A percentile compares a stretch with the other conserved stretches of the same genome.
Evolutionary conservation across 2,888 invertebrate species (phyloP).

Genomic region (Hyposoter didymator): DNA sequence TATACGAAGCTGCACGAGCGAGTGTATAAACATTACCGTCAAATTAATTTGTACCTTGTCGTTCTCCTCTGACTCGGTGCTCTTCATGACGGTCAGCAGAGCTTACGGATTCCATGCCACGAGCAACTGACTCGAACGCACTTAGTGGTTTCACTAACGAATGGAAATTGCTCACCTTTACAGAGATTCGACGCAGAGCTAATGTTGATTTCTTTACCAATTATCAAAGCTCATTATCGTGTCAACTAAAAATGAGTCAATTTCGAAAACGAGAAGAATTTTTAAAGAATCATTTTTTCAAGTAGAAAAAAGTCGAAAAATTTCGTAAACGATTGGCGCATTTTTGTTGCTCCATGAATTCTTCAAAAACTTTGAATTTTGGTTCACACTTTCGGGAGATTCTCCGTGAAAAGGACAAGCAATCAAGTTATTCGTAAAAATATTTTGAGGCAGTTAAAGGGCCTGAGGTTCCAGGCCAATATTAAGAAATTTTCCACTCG

Average conservation of each 20-base stretch:
- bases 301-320: no score
- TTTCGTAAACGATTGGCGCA: background rate
- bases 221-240: background rate
- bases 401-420: background rate
- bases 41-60: slow-evolving; percentile 22
- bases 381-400: background rate
- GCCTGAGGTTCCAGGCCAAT: slow-evolving; percentile 25
- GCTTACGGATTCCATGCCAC: background rate
- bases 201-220: background rate
- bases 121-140: background rate
- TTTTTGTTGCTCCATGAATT: background rate
- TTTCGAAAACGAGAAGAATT: no score
- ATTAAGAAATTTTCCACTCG: slow-evolving; percentile 10
- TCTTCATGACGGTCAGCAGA: background rate
- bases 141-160: background rate
- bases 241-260: no score
- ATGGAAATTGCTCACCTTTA: background rate
- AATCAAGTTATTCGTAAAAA: background rate
- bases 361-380: background rate
- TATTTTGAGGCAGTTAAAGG: slow-evolving; percentile 42
- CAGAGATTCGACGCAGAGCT: background rate
- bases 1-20: background rate
- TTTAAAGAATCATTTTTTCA: no score
- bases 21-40: slow-evolving; percentile 11
- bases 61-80: background rate